Conservation (phyloP, 30 jellyfish, hydroid and myxozoan species). For the Aurelia aurita complex sp. Pacific region DNA sequence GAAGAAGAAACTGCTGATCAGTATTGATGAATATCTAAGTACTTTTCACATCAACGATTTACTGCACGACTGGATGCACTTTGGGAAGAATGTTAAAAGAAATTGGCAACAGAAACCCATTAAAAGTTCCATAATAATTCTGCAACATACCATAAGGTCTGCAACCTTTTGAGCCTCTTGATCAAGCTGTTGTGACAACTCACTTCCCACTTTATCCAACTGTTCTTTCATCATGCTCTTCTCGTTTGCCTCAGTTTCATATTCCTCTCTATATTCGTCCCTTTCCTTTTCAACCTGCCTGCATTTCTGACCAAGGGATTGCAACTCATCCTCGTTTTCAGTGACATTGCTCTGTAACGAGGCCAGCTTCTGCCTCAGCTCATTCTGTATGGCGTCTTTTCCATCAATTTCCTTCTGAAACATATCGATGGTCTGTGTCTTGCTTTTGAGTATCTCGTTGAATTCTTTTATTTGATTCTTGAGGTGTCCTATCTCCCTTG, state of each 20-base stretch:
- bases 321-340: constrained; percentile 25
- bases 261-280: constrained; percentile 27
- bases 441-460: constrained; percentile 51
- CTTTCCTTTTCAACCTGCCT: constrained; percentile 12
- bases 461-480: constrained; percentile 23
- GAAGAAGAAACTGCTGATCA: no score
- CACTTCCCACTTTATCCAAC: constrained; percentile 67
- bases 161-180: constrained; percentile 31
- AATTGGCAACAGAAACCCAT: no score
- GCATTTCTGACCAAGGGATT: neutral
- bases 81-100: no score
- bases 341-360: constrained; percentile 1
- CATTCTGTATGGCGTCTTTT: constrained; percentile 26
- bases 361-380: constrained; percentile 17
- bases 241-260: constrained; percentile 43
- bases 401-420: constrained; percentile 56
- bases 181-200: constrained; percentile 67
- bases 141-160: constrained; percentile 34
- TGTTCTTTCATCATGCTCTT: constrained; percentile 41
- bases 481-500: constrained; percentile 30
- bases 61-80: no score
- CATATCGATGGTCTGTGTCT: constrained; percentile 52
- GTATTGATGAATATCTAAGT: no score
- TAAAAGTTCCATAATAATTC: no score
- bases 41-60: no score